Conservation (phyloP, 2,797 vertebrate genomes). For the Bovichtus diacanthus region DNA sequence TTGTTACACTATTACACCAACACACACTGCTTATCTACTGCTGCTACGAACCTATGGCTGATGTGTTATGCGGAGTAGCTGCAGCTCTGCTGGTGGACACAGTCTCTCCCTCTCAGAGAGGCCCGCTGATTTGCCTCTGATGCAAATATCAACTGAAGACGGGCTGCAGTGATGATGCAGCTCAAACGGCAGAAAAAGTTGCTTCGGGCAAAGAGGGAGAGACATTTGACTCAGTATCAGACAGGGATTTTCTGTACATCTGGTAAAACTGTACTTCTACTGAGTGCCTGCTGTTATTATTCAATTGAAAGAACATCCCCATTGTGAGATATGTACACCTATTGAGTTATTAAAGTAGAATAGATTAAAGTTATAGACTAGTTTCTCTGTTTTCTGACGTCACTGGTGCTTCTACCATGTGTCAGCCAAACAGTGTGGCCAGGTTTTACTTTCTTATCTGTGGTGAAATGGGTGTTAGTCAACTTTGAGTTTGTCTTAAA, state of each 20-base stretch:
- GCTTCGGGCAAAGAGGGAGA: slow-evolving; percentile 32
- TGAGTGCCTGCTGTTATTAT: neutral
- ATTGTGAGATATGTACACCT: neutral
- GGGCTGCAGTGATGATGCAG: slow-evolving; percentile 27
- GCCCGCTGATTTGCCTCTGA: slow-evolving; percentile 81
- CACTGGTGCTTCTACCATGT: neutral
- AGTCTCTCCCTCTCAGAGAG: slow-evolving; percentile 23
- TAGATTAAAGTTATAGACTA: neutral
- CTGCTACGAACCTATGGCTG: no score
- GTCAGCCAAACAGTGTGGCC: neutral
- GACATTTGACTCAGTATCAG: slow-evolving; percentile 29
- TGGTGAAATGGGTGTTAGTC: neutral
- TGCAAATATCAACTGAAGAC: slow-evolving; percentile 84
- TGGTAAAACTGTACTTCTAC: neutral
- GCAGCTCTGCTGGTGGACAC: neutral
- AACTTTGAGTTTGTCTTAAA: neutral
- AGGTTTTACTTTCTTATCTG: neutral
- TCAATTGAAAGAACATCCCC: no score
- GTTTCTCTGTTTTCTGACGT: neutral
- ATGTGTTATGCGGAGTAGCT: neutral
- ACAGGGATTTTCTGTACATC: slow-evolving; percentile 33
- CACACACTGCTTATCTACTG: neutral
- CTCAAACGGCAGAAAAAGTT: slow-evolving; percentile 28
- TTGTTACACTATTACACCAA: neutral
- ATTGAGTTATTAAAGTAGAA: slow-evolving; percentile 1